phyloP scores from a whole-genome alignment of 1,140 invertebrate genomes.

The Ladona fulva region DNA sequence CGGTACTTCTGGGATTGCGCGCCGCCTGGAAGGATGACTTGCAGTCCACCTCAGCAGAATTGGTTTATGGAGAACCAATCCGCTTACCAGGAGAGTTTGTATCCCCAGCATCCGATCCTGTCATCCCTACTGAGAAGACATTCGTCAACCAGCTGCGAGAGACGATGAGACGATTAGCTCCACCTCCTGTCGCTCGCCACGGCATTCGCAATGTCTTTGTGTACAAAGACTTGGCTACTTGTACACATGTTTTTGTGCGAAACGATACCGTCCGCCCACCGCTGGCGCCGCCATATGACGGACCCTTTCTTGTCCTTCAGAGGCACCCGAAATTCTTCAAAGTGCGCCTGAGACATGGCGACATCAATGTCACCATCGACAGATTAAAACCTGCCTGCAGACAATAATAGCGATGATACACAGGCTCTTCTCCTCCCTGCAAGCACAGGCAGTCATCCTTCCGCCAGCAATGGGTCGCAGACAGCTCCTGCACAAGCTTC shows the following conservation, averaged over 20 bases:
- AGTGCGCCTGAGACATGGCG: no score
- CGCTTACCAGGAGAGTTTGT: constrained; percentile 25
- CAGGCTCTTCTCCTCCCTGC: no score
- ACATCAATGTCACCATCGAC: no score
- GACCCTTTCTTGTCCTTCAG: no score
- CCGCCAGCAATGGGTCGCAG: no score
- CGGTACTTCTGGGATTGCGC: constrained; percentile 23
- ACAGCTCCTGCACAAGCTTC: no score
- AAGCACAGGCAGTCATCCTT: no score
- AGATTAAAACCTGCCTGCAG: no score
- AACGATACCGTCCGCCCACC: constrained; percentile 29
- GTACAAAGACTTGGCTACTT: constrained; percentile 25
- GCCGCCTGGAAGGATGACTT: constrained; percentile 27
- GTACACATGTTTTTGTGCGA: constrained; percentile 28
- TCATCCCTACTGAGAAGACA: no score
- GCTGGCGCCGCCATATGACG: constrained; percentile 27
- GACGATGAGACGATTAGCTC: neutral
- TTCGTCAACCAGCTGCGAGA: no score
- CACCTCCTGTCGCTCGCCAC: constrained; percentile 19
- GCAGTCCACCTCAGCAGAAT: constrained; percentile 20
- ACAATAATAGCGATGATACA: no score
- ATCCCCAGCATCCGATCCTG: neutral
- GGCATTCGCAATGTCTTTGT: constrained; percentile 24
- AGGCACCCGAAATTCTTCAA: no score
- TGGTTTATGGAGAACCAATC: constrained; percentile 24